Conservation (phyloP, 2,113 vertebrate species). For the Oreochromis tanganicae region DNA sequence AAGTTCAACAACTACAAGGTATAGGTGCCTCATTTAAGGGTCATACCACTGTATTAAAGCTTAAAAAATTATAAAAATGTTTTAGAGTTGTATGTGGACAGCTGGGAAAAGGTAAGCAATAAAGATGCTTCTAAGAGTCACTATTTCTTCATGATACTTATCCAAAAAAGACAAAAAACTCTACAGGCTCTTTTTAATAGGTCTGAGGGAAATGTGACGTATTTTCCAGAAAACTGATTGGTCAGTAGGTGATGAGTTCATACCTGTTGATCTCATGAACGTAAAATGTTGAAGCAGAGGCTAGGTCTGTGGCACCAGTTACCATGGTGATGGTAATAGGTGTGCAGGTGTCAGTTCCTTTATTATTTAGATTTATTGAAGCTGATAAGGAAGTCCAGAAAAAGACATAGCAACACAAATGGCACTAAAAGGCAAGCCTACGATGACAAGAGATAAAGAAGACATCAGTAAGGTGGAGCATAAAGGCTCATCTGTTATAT, state of each 20-base stretch:
- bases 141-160: neutral
- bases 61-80: neutral
- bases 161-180: neutral
- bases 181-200: neutral
- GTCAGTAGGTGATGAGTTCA: neutral
- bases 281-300: neutral
- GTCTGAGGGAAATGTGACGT: neutral
- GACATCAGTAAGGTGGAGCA: neutral
- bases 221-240: neutral
- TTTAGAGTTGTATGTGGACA: neutral
- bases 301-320: neutral
- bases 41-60: neutral
- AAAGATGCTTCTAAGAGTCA: neutral
- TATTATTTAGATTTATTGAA: neutral
- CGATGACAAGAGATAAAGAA: neutral
- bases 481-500: neutral
- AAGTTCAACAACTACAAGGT: neutral
- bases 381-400: neutral
- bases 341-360: neutral
- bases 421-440: neutral
- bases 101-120: neutral
- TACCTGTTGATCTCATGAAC: neutral
- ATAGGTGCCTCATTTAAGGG: neutral
- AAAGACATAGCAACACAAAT: neutral
- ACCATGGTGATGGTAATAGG: neutral